Base-by-base conservation (phyloP, 2,113 vertebrate genomes). In the Syngnathus scovelli region DNA sequence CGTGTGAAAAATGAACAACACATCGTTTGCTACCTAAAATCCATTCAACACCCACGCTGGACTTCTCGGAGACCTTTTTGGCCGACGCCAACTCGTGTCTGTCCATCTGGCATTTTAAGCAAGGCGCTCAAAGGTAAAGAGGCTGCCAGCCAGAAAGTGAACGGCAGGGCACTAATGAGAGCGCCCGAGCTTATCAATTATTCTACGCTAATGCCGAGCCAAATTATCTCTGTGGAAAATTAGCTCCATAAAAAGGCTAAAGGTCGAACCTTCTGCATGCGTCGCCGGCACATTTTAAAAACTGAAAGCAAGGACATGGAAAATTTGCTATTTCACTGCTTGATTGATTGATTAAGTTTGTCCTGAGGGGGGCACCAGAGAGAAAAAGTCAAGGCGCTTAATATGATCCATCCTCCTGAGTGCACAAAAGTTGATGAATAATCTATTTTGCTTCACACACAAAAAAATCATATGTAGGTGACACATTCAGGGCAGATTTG, bases 161-260 rank as follows among this genome's bases (percentile, higher is more conserved):
- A 59, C 81, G 76, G 74, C 7, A 75, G 75, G 75, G 67, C 78
- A 62, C 78, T 87, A 87, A 88, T 86, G 85, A 89, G 81, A 73
- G 71, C 72, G 69, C 70, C 74, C 78, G 80, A 78, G 83, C 72
- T 72, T 75, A 73, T 38, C 66, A 51, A 75, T 70, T 60, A 46
- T 65, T 71, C 70, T 2, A 36, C 58, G 66, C 69, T 51, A 58
- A 70, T 27, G 54, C 23, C 0, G 8, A 64, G 68, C 68, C 77
- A 78, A 81, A 84, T 77, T 63, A 83, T 38, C 69, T 33, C 41
- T 7, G 56, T 62, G 7, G 56, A 13, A 58, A 65, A 78, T 74
- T 64, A 59, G 67, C 69, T 69, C 9, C 1, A 4, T 58, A 19
- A 66, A 72, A 66, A 75, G n/a, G 60, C 38, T 48, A 65, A 60